Base-by-base conservation (phyloP, 2,113 vertebrate genomes). In the Ariopsis seemanni region DNA sequence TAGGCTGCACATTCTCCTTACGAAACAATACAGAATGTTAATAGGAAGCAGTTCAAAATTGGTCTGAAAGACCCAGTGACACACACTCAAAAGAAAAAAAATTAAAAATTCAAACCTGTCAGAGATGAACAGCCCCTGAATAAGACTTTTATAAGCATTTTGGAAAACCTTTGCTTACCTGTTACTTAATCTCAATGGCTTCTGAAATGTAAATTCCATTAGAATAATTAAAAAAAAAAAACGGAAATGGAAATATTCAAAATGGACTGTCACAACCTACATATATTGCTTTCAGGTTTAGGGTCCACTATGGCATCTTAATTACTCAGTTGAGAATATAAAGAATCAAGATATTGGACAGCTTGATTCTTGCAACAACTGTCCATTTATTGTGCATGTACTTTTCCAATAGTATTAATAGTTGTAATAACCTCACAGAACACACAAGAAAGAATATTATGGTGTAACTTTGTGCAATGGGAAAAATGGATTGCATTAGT, bases 81-180 rank as follows among this genome's bases (percentile, higher is more conserved):
- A 90, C 87, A 89, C 89, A 88, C 91, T 90, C 90, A 89, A 1
- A 1, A 34, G 1, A 34, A 1, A 34, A 34, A 34, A 91, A 91
- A 90, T 92, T 92, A 91, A 93, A 90, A 90, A 90, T 84, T 89
- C 91, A 90, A 91, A 91, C 91, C 88, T 91, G 93, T 94, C 91
- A 89, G 52, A 72, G 65, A 22, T 63, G 34, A 77, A 62, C 90
- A 91, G 77, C 67, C 65, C 69, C 83, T 62, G 48, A 88, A 65
- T 34, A 27, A 86, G 79, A 88, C 84, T 83, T 42, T 42, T 42
- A 42, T 17, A 60, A 5, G 63, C 63, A n/a, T 72, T 72, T 74
- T 74, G 53, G 34, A 62, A 72, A 86, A 85, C 85, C 75, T 2
- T 84, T 83, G 88, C 82, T 88, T 83, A 85, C 52, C 63, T 79